These are phyloP conservation scores for Drosophila leontia DNA, from an alignment of 1,140 invertebrate species.

Conservation along the genomic window DNA sequence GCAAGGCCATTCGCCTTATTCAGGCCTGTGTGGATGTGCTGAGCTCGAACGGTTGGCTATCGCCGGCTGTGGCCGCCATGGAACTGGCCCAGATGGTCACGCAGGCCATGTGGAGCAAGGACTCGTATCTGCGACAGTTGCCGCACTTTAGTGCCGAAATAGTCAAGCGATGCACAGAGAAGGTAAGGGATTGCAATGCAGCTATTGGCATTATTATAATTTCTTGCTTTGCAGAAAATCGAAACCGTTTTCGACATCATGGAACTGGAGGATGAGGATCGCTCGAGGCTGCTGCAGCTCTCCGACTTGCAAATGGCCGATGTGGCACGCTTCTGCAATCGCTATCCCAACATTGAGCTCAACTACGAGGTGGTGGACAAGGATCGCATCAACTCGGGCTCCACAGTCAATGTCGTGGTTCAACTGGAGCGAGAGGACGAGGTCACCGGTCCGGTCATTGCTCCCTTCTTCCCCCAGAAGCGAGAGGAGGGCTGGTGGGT, in stretches of 20 bases:
- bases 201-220: neutral
- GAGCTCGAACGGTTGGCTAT: constrained; percentile 98
- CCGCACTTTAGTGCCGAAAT: constrained; percentile 97
- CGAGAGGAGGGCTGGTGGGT: constrained; percentile 99
- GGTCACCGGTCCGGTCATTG: constrained; percentile 97
- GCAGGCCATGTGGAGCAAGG: constrained; percentile 99
- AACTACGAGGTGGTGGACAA: constrained; percentile 96
- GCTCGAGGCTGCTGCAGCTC: constrained; percentile 94
- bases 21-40: constrained; percentile 99
- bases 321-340: constrained; percentile 98
- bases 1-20: constrained; percentile 95
- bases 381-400: constrained; percentile 91
- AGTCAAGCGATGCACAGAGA: constrained; percentile 95
- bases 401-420: constrained; percentile 94
- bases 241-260: constrained; percentile 99
- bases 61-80: constrained; percentile 99
- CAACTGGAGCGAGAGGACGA: constrained; percentile 98
- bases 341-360: constrained; percentile 99
- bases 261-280: constrained; percentile 98
- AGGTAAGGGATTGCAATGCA: constrained; percentile 77
- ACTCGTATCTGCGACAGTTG: constrained; percentile 98
- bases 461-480: constrained; percentile 99
- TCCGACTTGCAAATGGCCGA: constrained; percentile 96
- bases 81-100: constrained; percentile 99
- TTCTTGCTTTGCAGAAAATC: constrained; percentile 88